Conservation (phyloP, 2,888 invertebrate species). For the Biston betularia region DNA sequence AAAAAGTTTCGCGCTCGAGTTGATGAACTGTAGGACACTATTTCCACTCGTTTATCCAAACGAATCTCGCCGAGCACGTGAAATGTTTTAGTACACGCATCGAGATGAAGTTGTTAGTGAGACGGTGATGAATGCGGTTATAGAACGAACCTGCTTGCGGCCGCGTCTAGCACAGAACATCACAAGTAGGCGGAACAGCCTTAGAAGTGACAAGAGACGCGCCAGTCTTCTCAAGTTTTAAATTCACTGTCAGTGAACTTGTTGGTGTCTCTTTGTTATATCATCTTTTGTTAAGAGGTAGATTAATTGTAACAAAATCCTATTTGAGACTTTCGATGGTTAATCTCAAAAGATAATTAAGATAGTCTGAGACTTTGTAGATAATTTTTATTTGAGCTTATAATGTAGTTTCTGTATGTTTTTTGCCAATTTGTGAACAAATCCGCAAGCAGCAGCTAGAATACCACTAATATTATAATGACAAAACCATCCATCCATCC, state of each 20-base stretch:
- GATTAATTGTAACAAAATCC: too few species aligned
- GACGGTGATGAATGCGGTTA: conserved; percentile 26
- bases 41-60: conserved; percentile 23
- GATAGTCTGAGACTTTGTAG: too few species aligned
- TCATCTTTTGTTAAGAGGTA: too few species aligned
- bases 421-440: too few species aligned
- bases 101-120: conserved; percentile 30
- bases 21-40: conserved; percentile 5
- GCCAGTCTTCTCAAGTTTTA: too few species aligned
- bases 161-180: not conserved
- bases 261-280: not conserved
- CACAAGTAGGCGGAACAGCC: not conserved
- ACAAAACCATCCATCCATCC: too few species aligned
- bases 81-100: conserved; percentile 30
- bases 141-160: conserved; percentile 5
- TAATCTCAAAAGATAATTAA: too few species aligned
- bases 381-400: too few species aligned
- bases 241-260: not conserved
- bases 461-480: too few species aligned
- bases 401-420: too few species aligned
- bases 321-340: too few species aligned
- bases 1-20: not conserved
- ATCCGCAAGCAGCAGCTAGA: too few species aligned
- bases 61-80: conserved; percentile 25
- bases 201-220: not conserved